A percentile compares a stretch with the other conserved stretches of the same genome.
Evolutionary conservation across 2,113 vertebrate species (phyloP).

Genomic region (Thunnus thynnus): DNA sequence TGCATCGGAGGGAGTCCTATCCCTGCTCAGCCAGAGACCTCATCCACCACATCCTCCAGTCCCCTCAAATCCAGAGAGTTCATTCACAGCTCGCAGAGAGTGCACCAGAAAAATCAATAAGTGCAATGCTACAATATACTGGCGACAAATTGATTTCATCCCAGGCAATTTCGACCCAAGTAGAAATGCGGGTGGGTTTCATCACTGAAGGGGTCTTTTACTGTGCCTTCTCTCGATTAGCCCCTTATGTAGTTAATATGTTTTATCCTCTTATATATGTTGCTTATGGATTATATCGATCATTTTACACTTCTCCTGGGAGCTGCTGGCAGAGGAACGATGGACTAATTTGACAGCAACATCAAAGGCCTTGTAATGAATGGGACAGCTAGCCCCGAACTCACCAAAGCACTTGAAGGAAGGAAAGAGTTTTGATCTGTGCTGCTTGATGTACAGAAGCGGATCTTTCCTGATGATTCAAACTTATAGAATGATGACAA

Average conservation of each 20-base stretch:
- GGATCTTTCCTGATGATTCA: slow-evolving; percentile 37
- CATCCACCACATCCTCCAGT: slow-evolving; percentile 62
- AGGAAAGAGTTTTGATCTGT: slow-evolving; percentile 43
- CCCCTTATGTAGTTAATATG: slow-evolving; percentile 74
- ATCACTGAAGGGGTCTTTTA: slow-evolving; percentile 59
- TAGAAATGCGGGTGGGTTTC: slow-evolving; percentile 65
- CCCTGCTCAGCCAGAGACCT: slow-evolving; percentile 69
- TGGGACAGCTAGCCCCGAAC: slow-evolving; percentile 27
- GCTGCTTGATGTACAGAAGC: slow-evolving; percentile 37
- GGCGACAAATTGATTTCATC: slow-evolving; percentile 83
- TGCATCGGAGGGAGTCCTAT: slow-evolving; percentile 81
- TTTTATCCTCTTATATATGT: slow-evolving; percentile 80
- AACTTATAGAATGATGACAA: slow-evolving; percentile 39
- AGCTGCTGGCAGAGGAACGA: slow-evolving; percentile 67
- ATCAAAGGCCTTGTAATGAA: slow-evolving; percentile 71
- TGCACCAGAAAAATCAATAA: slow-evolving; percentile 81
- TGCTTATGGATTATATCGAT: slow-evolving; percentile 79
- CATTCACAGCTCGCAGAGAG: slow-evolving; percentile 68
- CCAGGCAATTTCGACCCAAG: slow-evolving; percentile 74
- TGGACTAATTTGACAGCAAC: slow-evolving; percentile 78
- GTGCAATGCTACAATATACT: slow-evolving; percentile 82
- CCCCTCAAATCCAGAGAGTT: slow-evolving; percentile 71
- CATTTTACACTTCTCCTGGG: slow-evolving; percentile 74
- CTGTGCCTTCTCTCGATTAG: slow-evolving; percentile 67
- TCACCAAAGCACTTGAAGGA: slow-evolving; percentile 27